These are phyloP conservation scores for Ceryle rudis DNA, from an alignment of 2,797 vertebrate genomes.

Conservation along the genomic window DNA sequence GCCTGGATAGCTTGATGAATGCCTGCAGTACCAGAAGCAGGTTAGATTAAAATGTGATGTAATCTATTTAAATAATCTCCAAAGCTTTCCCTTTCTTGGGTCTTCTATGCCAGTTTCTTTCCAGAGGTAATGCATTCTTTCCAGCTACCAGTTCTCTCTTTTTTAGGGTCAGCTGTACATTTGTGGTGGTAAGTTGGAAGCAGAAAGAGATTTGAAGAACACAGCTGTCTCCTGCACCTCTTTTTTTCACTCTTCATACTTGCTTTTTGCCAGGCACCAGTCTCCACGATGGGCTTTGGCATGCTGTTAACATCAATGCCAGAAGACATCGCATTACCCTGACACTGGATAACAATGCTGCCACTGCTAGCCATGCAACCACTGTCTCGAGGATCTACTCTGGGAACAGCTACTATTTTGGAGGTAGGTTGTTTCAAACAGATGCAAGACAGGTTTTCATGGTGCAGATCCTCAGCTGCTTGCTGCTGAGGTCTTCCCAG, in stretches of 20 bases:
- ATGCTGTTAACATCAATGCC: conserved; percentile 86
- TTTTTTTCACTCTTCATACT: not conserved
- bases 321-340: conserved; percentile 86
- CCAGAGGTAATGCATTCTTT: not conserved
- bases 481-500: not conserved
- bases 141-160: not conserved
- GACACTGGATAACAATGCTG: conserved; percentile 85
- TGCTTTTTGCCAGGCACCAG: conserved; percentile 80
- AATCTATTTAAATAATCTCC: not conserved
- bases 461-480: not conserved
- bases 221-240: not conserved
- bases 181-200: not conserved
- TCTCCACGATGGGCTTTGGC: conserved; percentile 94
- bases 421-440: conserved; percentile 81
- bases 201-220: not conserved
- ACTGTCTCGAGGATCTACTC: conserved; percentile 83
- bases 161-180: not conserved
- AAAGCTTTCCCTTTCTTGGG: not conserved
- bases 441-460: not conserved
- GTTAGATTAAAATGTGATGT: not conserved
- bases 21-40: not conserved
- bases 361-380: conserved; percentile 82
- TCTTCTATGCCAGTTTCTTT: not conserved
- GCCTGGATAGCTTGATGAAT: not conserved
- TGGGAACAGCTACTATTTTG: conserved; percentile 88